Base-by-base conservation (phyloP, 1,140 invertebrate species). In the Parasteatoda tepidariorum region DNA sequence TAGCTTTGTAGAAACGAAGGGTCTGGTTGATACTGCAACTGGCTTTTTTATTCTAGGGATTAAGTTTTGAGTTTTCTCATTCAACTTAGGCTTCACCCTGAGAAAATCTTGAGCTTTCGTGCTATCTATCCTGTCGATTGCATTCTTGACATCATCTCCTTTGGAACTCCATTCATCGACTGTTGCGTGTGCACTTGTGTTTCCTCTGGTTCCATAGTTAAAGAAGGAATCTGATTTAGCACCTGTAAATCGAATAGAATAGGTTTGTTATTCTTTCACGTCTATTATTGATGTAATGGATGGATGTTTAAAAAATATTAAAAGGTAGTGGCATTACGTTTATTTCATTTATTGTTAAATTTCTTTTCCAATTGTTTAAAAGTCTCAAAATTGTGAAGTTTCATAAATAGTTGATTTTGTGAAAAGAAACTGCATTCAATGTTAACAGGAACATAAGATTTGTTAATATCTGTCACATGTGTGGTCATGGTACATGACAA, bases 111-210 rank as follows among this genome's bases (percentile, higher is more conserved):
- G 38, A 9, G 57, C 54, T 24, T 70, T 38, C 2, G 26, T 33
- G 30, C 31, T 61, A 22, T 71, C 67, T 71, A 24, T 11, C n/a
- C 74, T 78, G 22, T 82, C 54, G 11, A 71, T 31, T 24, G 31
- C 54, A 13, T 4, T 5, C 0, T 2, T 41, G 6, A 3, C 64
- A 2, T 34, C 57, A 9, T 22, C 9, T 9, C 61, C 30, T 22
- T 61, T 67, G 9, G 33, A 34, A 41, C 61, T 41, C 78, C 78
- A 82, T 15, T 3, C 57, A 22, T 70, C 78, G n/a, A 30, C 78
- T 26, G 64, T 82, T 6, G 78, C 61, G 26, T 82, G 78, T 30
- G 78, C 67, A 15, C 78, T 82, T 7, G 78, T 82, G 28, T 70
- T 82, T 13, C 66, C 33, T 28, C 78, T 70, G 3, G 78, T 70